These are phyloP conservation scores for Acronicta psi DNA, from an alignment of 2,888 invertebrate species.

Conservation along the genomic window DNA sequence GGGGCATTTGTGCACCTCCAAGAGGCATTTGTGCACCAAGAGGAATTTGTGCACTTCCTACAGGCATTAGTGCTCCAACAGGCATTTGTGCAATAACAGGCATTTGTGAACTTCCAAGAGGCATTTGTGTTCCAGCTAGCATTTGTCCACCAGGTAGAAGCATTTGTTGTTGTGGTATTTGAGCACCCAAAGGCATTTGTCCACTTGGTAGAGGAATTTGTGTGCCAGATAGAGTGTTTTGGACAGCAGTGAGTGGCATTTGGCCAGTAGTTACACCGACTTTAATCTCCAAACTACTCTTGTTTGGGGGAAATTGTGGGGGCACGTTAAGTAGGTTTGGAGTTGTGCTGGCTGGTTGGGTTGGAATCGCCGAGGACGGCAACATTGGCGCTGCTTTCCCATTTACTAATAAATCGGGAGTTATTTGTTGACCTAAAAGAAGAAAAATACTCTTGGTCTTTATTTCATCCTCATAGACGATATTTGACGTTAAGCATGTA, in stretches of 20 bases:
- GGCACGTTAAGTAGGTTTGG: slow-evolving; percentile 63
- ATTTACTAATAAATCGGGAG: slow-evolving; percentile 81
- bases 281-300: slow-evolving; percentile 43
- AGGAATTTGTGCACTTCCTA: slow-evolving; percentile 8
- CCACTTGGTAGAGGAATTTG: slow-evolving; percentile 8
- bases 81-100: not conserved
- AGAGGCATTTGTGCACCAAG: not conserved
- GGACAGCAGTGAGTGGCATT: slow-evolving; percentile 9
- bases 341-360: slow-evolving; percentile 35
- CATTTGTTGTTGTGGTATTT: slow-evolving; percentile 1
- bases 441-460: not conserved
- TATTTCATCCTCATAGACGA: too few species aligned
- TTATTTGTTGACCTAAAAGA: slow-evolving; percentile 66
- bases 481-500: too few species aligned
- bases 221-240: slow-evolving; percentile 11
- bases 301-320: slow-evolving; percentile 33
- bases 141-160: not conserved
- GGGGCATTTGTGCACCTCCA: slow-evolving; percentile 12
- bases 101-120: slow-evolving; percentile 12
- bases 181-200: not conserved
- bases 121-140: slow-evolving; percentile 21
- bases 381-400: slow-evolving; percentile 62
- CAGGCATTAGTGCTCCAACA: not conserved
- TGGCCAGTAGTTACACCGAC: slow-evolving; percentile 8
- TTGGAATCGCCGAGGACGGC: slow-evolving; percentile 35